Base-by-base conservation (phyloP, 2,797 vertebrate species). In the Sus cebifrons region DNA sequence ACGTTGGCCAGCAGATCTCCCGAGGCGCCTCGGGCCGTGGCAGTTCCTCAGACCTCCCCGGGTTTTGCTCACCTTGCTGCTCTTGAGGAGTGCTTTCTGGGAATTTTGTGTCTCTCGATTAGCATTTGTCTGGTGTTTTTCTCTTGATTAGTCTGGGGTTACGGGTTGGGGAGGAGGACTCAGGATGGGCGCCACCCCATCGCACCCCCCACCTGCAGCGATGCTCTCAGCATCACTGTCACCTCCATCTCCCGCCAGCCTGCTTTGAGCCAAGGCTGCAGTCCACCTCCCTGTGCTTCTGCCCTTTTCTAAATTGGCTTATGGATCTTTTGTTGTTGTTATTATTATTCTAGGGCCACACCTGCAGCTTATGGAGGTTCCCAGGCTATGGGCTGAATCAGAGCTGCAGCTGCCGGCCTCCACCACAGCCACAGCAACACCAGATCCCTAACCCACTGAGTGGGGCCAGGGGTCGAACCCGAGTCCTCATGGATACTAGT, bases 1-100 rank as follows among this genome's bases (percentile, higher is more conserved):
- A 0, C n/a, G 0, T 13, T 8, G 32, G 40, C 7, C 15, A 0
- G 4, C 27, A 0, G 0, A 10, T 16, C n/a, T 21, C 49, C 74
- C 4, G 1, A 12, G 74, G 21, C 20, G 4, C 40, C 40, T 54
- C 54, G 18, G 40, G 40, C 16, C 1, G 54, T 1, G 16, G 36
- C 56, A 10, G 23, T 29, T 29, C 36, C 40, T 27, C 40, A 5
- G 3, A 32, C 78, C 52, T 15, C 12, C 89, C 40, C 52, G 29
- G 70, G 32, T 15, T 52, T 82, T 29, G 29, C 64, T 2, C 13
- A 23, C 78, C 67, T 52, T 11, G 40, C 36, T 40, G 21, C 36
- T 16, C 60, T 18, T 3, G 13, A 64, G 40, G 56, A 21, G 21
- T 1, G 9, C 56, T 20, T 71, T 52, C 21, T 0, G 1, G 56